Base-by-base conservation (phyloP, 2,797 vertebrate genomes). In the Ispidina picta region DNA sequence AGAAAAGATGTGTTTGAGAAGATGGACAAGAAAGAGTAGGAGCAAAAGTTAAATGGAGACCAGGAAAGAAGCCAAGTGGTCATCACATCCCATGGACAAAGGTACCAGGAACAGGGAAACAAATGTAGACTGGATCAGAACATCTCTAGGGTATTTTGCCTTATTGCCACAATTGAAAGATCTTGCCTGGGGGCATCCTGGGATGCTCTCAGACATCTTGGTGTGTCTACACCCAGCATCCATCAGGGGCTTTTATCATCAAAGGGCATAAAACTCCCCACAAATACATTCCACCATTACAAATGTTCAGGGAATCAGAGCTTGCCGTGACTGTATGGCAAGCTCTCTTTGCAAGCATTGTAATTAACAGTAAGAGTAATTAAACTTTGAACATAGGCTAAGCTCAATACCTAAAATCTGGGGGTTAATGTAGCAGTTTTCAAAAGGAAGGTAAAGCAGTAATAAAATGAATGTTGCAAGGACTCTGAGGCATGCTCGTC, bases 381-480 rank as follows among this genome's bases (percentile, higher is more conserved):
- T 95, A 90, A 94, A 89, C 92, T 81, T 89, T 88, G 83, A 88
- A 88, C 76, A 92, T 70, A 0, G 0, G 39, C 73, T 75, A 90
- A 79, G 76, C 72, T 89, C 76, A 59, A 17, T 92, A 72, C 37
- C 72, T 52, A 48, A 85, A 82, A 92, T 89, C 66, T 63, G 41
- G 59, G 69, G 85, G 85, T 89, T 94, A 92, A 91, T 64, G 68
- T 4, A 64, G 80, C 89, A 48, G 72, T 65, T 92, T 93, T 83
- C 62, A 54, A 90, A 92, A 90, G 80, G 83, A 89, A 90, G 90
- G 95, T 80, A 78, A 92, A 93, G 52, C 1, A 81, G 79, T 5
- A 75, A 92, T 85, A 92, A 95, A 92, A 92, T 31, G 41, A 83
- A 83, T 0, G 3, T 35, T 66, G 68, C 66, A 28, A 66, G 84